These are phyloP conservation scores for Lanius ludovicianus DNA, from an alignment of 2,113 vertebrate species.

Conservation along the genomic window DNA sequence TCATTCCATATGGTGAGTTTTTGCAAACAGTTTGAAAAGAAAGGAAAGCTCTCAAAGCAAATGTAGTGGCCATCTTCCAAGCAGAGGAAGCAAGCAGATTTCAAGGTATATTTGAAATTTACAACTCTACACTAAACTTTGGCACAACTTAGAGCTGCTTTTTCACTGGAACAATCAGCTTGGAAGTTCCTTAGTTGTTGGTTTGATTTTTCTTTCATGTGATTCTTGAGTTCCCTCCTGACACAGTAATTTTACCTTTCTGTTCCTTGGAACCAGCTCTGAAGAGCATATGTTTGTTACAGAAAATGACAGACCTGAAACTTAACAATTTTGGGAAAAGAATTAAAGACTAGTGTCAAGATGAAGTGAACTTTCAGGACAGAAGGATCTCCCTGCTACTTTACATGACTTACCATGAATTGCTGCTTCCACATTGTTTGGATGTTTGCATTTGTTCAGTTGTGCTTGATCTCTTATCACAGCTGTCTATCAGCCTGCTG, in stretches of 20 bases:
- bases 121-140: not conserved
- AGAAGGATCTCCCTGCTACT: not conserved
- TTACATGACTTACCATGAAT: not conserved
- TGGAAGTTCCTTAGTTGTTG: not conserved
- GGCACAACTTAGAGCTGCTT: not conserved
- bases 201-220: not conserved
- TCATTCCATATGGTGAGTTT: slow-evolving; percentile 1
- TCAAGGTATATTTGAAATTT: slow-evolving; percentile 8
- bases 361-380: not conserved
- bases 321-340: not conserved
- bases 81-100: not conserved
- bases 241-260: not conserved
- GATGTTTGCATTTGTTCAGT: not conserved
- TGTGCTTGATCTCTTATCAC: not conserved
- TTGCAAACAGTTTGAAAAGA: slow-evolving; percentile 35
- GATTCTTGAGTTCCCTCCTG: not conserved
- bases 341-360: not conserved
- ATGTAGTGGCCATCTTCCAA: not conserved
- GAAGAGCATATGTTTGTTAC: not conserved
- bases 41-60: slow-evolving; percentile 32
- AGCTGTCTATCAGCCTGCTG: not conserved
- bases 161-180: not conserved
- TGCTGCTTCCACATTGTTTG: not conserved
- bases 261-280: not conserved
- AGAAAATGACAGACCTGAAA: not conserved